Evolutionary conservation across 2,888 invertebrate species (phyloP), one percentile per base, ranked within the genome.

Genomic region (Hetaerina titia): DNA sequence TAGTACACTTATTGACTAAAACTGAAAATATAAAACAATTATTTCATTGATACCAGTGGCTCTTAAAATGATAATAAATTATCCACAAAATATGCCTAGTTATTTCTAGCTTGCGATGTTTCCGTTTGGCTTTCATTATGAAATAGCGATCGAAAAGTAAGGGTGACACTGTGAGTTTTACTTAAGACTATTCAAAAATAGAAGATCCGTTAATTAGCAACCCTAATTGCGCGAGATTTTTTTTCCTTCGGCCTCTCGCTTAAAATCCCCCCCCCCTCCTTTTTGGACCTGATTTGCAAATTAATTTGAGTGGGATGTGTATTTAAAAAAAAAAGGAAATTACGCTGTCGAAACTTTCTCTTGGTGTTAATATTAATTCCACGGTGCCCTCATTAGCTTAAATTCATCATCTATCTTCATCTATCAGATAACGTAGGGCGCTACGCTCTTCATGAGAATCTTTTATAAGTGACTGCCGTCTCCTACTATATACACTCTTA

Each of bases 341-440:
- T 60, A 60, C 60, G 11, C 31, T 81, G 81, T 15, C 31, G 31
- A 81, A 81, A 81, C 81, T 81, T 81, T 31, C 81, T n/a, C 25
- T 31, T 81, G 81, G 11, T 31, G 81, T 81, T 81, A 81, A 31
- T 81, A 81, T 31, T 19, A 81, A 81, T 81, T 81, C 81, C 31
- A 13, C 81, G 13, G 7, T 15, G 11, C 69, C 31, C 81, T 81
- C 81, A 81, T 81, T 81, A 81, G 31, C 81, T 31, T 81, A 81
- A 81, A 81, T 81, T 31, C 81, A 81, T 31, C 81, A 81, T 81
- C 81, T 81, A 81, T 69, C 69, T 69, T 69, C 69, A 69, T 69
- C 69, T 69, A 69, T 69, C 69, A 69, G 19, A 19, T 81, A 81
- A 25, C 81, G 6, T 81, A 9, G 13, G 81, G 81, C 81, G 9